Percentiles rank a stretch among this genome's conserved stretches.
These are phyloP conservation scores for Lathamus discolor DNA, from an alignment of 2,113 vertebrate species.

Conservation along the genomic window DNA sequence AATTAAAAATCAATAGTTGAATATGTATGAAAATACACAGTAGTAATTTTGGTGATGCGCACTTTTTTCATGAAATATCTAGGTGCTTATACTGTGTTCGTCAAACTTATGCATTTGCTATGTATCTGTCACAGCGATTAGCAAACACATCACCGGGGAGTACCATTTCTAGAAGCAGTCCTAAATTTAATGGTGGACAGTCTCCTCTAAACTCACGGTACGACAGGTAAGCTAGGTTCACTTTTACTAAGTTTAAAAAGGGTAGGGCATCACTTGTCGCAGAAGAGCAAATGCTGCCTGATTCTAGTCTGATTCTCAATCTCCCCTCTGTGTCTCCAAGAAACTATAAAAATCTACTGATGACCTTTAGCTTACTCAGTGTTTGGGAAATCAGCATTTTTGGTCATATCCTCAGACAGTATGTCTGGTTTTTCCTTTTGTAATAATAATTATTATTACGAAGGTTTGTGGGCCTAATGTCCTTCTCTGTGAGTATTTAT, in stretches of 20 bases:
- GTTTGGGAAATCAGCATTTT: background rate
- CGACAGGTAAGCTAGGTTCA: slow-evolving; percentile 80
- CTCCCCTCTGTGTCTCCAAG: background rate
- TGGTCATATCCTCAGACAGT: background rate
- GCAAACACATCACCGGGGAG: slow-evolving; percentile 76
- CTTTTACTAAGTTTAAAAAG: background rate
- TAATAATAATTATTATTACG: background rate
- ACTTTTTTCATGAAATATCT: background rate
- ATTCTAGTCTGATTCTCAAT: background rate
- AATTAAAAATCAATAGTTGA: background rate
- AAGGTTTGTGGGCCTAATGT: background rate
- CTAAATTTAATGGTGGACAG: slow-evolving; percentile 78
- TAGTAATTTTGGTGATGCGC: background rate
- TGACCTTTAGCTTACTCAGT: background rate
- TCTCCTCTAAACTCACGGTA: slow-evolving; percentile 74
- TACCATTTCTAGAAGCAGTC: slow-evolving; percentile 79
- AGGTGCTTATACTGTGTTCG: background rate
- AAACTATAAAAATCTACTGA: background rate
- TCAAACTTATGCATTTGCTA: background rate
- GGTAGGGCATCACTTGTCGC: background rate
- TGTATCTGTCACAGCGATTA: slow-evolving; percentile 76
- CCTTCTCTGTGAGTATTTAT: background rate
- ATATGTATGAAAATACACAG: background rate
- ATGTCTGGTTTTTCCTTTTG: background rate
- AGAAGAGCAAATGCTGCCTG: background rate